These are phyloP conservation scores for Drosophila formosana DNA, from an alignment of 2,888 invertebrate species.

Conservation along the genomic window DNA sequence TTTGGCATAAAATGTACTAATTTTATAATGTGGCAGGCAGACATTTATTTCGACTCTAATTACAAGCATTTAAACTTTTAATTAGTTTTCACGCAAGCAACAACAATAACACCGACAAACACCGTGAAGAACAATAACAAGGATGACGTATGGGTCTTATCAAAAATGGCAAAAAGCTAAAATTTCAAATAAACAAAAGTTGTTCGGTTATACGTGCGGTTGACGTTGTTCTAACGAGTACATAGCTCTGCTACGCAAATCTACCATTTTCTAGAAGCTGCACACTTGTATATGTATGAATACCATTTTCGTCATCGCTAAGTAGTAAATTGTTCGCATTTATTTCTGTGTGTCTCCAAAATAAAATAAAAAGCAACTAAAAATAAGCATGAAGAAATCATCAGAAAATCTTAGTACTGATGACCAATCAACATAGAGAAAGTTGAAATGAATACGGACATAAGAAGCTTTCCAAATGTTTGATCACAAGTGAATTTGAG, in stretches of 20 bases:
- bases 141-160: conserved; percentile 10
- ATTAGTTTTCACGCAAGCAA: conserved; percentile 71
- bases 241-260: conserved; percentile 58
- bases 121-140: conserved; percentile 21
- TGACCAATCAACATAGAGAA: conserved; percentile 46
- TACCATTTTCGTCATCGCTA: conserved; percentile 7
- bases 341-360: conserved; percentile 35
- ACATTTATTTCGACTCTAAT: conserved; percentile 77
- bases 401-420: conserved; percentile 61
- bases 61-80: conserved; percentile 78
- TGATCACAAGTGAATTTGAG: conserved; percentile 24
- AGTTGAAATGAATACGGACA: conserved; percentile 40
- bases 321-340: conserved; percentile 47
- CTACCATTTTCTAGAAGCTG: conserved; percentile 30
- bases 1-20: conserved; percentile 66
- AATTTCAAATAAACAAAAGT: conserved; percentile 10
- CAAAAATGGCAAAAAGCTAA: conserved; percentile 17
- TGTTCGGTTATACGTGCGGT: conserved; percentile 12
- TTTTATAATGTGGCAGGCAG: conserved; percentile 75
- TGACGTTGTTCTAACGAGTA: neutral
- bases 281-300: neutral
- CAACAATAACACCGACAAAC: conserved; percentile 23
- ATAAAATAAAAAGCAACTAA: conserved; percentile 46
- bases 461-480: conserved; percentile 56
- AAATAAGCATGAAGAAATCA: conserved; percentile 64